phyloP scores from a whole-genome alignment of 1,140 invertebrate genomes.

The Drosophila pectinifera region DNA sequence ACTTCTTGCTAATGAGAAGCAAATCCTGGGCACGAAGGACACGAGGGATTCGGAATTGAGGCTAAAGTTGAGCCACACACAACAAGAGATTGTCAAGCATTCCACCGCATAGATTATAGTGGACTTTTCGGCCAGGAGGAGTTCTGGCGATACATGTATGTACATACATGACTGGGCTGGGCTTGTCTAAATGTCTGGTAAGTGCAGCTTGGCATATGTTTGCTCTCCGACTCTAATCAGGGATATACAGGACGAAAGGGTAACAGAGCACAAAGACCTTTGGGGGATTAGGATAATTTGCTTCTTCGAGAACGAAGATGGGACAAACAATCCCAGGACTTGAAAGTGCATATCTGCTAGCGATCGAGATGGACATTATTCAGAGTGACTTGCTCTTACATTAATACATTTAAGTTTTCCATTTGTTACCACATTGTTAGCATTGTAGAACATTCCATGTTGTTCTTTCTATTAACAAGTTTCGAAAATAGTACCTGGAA shows the following conservation, averaged over 20 bases:
- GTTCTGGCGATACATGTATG: background rate
- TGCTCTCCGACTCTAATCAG: conserved; percentile 47
- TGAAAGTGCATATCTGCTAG: conserved; percentile 6
- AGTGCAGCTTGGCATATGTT: conserved; percentile 35
- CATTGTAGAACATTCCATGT: background rate
- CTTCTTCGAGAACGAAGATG: conserved; percentile 16
- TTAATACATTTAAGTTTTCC: background rate
- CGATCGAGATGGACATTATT: conserved; percentile 1
- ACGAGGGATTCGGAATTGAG: conserved; percentile 24
- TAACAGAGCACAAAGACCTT: conserved; percentile 10
- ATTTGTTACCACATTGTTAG: background rate
- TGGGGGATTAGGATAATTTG: conserved; percentile 34
- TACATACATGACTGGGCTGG: conserved; percentile 4
- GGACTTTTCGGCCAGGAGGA: conserved; percentile 24
- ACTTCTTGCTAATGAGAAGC: conserved; percentile 41
- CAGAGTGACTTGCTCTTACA: background rate
- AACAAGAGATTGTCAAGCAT: conserved; percentile 44
- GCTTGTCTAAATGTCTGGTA: conserved; percentile 16
- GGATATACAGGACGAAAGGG: conserved; percentile 24
- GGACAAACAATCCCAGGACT: conserved; percentile 10
- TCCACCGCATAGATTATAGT: conserved; percentile 35
- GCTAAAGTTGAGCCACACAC: conserved; percentile 27
- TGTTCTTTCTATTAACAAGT: too few relatives aligned
- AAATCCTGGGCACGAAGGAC: conserved; percentile 23
- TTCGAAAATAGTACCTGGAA: too few relatives aligned